Evolutionary conservation across 2,113 vertebrate species (phyloP).

Genomic region (Cichladusa arquata): DNA sequence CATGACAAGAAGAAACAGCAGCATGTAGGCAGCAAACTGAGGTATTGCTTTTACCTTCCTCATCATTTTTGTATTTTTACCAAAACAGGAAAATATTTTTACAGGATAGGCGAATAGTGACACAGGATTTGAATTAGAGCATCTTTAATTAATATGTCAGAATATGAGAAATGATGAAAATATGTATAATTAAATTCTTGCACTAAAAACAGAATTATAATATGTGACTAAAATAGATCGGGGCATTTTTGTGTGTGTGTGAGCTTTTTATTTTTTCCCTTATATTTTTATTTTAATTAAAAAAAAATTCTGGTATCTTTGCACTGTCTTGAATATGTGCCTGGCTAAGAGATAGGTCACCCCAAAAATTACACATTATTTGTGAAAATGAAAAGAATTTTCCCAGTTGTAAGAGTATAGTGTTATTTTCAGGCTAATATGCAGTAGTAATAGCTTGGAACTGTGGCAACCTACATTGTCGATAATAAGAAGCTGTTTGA

Average conservation of each 20-base stretch:
- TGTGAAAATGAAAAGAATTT: conserved; percentile 40
- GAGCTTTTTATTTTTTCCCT: neutral
- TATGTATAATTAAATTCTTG: conserved; percentile 76
- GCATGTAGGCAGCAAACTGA: neutral
- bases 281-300: conserved; percentile 32
- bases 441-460: conserved; percentile 21
- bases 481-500: conserved; percentile 33
- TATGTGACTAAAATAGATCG: conserved; percentile 69
- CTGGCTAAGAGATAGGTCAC: conserved; percentile 47
- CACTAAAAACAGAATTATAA: conserved; percentile 68
- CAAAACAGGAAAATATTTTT: conserved; percentile 75
- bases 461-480: neutral
- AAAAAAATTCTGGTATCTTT: neutral
- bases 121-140: conserved; percentile 63
- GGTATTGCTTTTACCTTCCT: conserved; percentile 64
- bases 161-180: conserved; percentile 75
- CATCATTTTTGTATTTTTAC: conserved; percentile 68
- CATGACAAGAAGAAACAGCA: neutral
- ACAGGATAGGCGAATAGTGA: conserved; percentile 67
- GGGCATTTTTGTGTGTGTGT: neutral
- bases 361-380: conserved; percentile 55
- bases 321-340: neutral
- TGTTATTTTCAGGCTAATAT: conserved; percentile 11
- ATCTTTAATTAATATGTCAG: conserved; percentile 82
- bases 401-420: conserved; percentile 1